Evolutionary conservation across 2,797 vertebrate species (phyloP).

Genomic region (Chelonia mydas): DNA sequence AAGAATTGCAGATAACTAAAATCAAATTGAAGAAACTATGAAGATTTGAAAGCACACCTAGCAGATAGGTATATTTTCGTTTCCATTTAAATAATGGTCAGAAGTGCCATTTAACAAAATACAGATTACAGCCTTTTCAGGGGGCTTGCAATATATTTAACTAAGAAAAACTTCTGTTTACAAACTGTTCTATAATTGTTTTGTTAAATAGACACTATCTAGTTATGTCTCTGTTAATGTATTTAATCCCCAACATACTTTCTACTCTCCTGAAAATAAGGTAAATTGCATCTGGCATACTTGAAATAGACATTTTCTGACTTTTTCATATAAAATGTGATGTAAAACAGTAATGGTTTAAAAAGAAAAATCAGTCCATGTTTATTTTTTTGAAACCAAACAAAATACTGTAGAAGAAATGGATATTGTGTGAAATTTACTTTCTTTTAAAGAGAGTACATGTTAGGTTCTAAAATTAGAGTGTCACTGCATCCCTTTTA

Average conservation of each 20-base stretch:
- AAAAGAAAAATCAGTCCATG: background rate
- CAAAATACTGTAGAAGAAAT: background rate
- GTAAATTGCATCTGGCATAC: background rate
- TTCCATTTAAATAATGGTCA: no score
- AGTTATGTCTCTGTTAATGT: background rate
- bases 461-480: background rate
- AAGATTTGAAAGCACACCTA: background rate
- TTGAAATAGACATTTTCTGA: background rate
- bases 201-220: background rate
- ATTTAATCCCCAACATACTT: background rate
- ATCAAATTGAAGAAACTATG: background rate
- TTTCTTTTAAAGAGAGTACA: background rate
- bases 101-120: background rate
- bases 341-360: background rate
- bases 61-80: no score
- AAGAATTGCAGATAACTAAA: background rate
- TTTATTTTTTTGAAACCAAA: background rate
- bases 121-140: background rate
- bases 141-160: background rate
- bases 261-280: background rate
- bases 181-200: fast-evolving
- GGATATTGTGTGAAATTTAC: background rate
- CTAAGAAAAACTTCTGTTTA: background rate
- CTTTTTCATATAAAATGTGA: background rate
- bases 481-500: background rate